Conservation (phyloP, 2,888 invertebrate genomes). For the Caradrina kadenii region DNA sequence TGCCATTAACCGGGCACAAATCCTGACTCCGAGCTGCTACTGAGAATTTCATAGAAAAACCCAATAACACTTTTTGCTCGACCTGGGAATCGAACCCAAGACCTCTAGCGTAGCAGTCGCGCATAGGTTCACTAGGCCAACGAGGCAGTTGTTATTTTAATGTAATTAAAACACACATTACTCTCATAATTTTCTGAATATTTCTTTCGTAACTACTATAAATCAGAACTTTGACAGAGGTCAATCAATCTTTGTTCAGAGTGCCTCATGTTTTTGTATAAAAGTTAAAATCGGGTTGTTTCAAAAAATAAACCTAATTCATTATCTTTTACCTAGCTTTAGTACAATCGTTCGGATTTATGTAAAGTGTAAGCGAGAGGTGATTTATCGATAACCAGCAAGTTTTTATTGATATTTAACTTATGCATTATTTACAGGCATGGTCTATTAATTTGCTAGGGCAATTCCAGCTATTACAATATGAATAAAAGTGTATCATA, state of each 20-base stretch:
- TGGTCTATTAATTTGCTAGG: constrained; percentile 23
- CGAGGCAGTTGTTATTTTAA: too few relatives aligned
- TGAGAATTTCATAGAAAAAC: too few relatives aligned
- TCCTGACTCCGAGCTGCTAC: too few relatives aligned
- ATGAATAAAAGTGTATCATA: constrained; percentile 8
- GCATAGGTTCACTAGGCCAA: too few relatives aligned
- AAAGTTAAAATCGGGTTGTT: neutral
- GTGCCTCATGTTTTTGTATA: neutral
- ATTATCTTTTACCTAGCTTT: too few relatives aligned
- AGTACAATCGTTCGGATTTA: neutral
- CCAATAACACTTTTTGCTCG: too few relatives aligned
- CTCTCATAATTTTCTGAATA: neutral
- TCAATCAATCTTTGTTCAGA: neutral
- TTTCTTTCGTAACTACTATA: neutral
- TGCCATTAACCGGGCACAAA: too few relatives aligned
- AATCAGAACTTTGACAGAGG: constrained; percentile 11
- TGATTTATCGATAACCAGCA: constrained; percentile 17
- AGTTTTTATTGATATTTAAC: constrained; percentile 35
- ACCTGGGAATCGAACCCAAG: too few relatives aligned
- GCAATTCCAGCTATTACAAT: constrained; percentile 1
- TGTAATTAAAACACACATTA: too few relatives aligned
- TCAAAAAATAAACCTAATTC: too few relatives aligned
- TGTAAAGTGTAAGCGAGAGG: constrained; percentile 5
- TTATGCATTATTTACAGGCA: constrained; percentile 26
- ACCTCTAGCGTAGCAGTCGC: too few relatives aligned